Evolutionary conservation across 1,140 invertebrate genomes (phyloP).

Genomic region (Ridgeia piscesae): DNA sequence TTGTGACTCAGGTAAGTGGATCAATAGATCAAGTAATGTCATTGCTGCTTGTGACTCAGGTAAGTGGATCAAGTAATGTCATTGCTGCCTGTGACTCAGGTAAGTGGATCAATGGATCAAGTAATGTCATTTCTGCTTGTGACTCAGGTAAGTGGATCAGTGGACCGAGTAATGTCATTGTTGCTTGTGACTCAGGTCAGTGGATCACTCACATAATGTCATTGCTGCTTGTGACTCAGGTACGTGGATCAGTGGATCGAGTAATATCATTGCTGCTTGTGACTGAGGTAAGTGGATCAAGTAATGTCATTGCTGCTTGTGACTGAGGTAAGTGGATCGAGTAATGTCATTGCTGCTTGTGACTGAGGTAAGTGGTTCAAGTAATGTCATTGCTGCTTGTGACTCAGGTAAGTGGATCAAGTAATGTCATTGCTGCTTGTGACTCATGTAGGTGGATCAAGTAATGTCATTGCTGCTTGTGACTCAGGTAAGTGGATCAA

Average conservation of each 20-base stretch:
- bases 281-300: background rate
- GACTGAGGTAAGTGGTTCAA: background rate
- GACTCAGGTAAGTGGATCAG: background rate
- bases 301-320: conserved; percentile 6
- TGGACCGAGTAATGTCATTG: background rate
- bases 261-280: background rate
- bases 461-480: too few species aligned
- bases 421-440: conserved; percentile 6
- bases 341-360: conserved; percentile 6
- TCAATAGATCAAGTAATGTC: background rate
- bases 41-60: conserved; percentile 11
- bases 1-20: background rate
- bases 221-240: conserved; percentile 11
- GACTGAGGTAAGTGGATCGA: background rate
- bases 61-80: background rate
- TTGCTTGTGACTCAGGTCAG: background rate
- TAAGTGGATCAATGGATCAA: background rate
- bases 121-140: conserved; percentile 5
- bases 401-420: background rate
- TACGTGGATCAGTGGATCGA: background rate
- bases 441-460: background rate
- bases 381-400: conserved; percentile 6
- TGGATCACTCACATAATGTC: background rate
- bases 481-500: too few species aligned
- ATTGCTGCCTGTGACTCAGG: conserved; percentile 2